Evolutionary conservation across 1,140 invertebrate species (phyloP).

Genomic region (Teleopsis dalmanni): DNA sequence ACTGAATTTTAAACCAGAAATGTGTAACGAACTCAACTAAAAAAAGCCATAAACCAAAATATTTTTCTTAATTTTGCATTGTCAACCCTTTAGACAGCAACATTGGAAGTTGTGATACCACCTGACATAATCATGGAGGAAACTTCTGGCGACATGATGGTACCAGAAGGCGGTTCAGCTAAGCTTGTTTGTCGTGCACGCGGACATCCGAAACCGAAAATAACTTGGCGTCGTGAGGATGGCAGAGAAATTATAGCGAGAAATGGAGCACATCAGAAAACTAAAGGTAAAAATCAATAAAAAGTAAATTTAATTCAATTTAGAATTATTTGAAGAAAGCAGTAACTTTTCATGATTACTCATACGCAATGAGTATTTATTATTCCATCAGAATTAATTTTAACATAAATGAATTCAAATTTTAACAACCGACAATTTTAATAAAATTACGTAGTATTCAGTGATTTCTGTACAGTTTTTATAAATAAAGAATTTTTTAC

Average conservation of each 20-base stretch:
- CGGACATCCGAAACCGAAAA: constrained; percentile 75
- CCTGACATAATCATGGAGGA: constrained; percentile 84
- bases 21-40: too few species aligned
- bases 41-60: neutral
- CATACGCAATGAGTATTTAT: too few species aligned
- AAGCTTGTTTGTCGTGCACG: constrained; percentile 78
- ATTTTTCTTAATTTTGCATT: neutral
- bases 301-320: neutral
- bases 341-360: too few species aligned
- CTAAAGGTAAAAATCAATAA: constrained; percentile 51
- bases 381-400: too few species aligned
- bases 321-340: too few species aligned
- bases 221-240: constrained; percentile 82
- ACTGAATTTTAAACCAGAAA: too few species aligned
- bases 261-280: constrained; percentile 58
- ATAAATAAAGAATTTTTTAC: neutral
- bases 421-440: too few species aligned
- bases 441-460: too few species aligned
- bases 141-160: constrained; percentile 82
- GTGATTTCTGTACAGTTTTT: too few species aligned
- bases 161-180: constrained; percentile 80
- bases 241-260: constrained; percentile 71
- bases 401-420: too few species aligned
- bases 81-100: constrained; percentile 59
- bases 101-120: constrained; percentile 80